phyloP scores from a whole-genome alignment of 2,113 vertebrate species.

The Chaetorhynchus papuensis region DNA sequence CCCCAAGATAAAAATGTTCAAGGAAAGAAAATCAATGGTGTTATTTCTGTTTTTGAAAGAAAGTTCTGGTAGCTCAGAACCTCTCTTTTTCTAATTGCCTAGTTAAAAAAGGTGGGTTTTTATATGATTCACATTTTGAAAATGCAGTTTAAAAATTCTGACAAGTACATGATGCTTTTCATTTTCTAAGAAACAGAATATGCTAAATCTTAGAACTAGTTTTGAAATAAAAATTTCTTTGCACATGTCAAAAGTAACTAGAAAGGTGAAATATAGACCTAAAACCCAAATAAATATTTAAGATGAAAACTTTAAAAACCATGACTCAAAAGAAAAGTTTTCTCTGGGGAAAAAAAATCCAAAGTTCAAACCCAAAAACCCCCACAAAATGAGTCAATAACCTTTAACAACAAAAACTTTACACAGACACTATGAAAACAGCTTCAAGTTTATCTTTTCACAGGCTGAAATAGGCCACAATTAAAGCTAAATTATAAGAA shows the following conservation, averaged over 20 bases:
- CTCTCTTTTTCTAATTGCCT: neutral
- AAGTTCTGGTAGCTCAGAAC: neutral
- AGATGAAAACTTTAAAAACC: neutral
- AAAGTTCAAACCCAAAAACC: accelerated
- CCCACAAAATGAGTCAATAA: accelerated
- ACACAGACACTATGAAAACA: neutral
- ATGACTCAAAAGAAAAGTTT: neutral
- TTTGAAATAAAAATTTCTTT: neutral
- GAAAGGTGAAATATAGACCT: neutral
- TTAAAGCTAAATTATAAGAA: neutral
- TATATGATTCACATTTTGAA: neutral
- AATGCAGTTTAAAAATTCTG: neutral
- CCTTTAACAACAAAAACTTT: neutral
- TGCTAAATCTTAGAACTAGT: neutral
- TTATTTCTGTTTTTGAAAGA: neutral
- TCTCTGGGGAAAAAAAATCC: accelerated
- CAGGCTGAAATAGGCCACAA: neutral
- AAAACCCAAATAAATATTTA: neutral
- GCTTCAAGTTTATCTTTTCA: neutral
- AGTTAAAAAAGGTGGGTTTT: neutral
- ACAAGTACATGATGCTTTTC: neutral
- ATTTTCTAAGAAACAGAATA: neutral
- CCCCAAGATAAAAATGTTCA: neutral
- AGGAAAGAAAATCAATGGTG: neutral
- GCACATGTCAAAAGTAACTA: neutral